Evolutionary conservation across 2,888 invertebrate species (phyloP), one percentile per base, ranked within the genome.

Genomic region (Pseudococcus viburni): DNA sequence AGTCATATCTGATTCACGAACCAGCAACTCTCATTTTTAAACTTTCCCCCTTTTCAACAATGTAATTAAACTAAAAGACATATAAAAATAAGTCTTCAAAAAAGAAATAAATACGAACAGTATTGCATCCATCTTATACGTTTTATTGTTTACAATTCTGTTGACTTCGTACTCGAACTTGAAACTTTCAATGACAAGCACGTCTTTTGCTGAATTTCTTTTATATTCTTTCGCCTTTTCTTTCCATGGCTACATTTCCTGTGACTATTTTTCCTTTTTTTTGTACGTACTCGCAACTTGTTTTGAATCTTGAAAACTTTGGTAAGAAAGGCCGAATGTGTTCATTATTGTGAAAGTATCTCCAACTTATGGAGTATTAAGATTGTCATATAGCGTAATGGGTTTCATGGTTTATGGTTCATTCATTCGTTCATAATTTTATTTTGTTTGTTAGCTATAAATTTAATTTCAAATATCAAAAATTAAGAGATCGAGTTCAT

Each of bases 11-110:
- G n/a, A n/a, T n/a, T n/a, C n/a, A n/a, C n/a, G n/a, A n/a, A n/a
- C n/a, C n/a, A n/a, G n/a, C n/a, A n/a, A n/a, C n/a, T n/a, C n/a
- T n/a, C n/a, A n/a, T n/a, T n/a, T n/a, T n/a, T n/a, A n/a, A n/a
- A 64, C 64, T 64, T 64, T 64, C 19, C 19, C 22, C 11, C 0
- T 33, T 64, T 64, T 64, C 64, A 64, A 22, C 64, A 22, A 64
- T 22, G 64, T 22, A 64, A 64, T 64, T 64, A 64, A 64, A 64
- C 64, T 64, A 22, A 64, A 64, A 64, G 64, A 64, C 64, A 11
- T 11, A 64, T 19, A 64, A 64, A 64, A 64, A 64, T 22, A 12
- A 6, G 22, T 64, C 64, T 64, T 22, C 11, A 64, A 9, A 64
- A 64, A 64, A 64, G 22, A 64, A 11, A 64, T 19, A 64, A 64